A percentile compares a stretch with the other conserved stretches of the same genome.
These are phyloP conservation scores for Gymnosoma rotundatum DNA, from an alignment of 2,888 invertebrate species.

Conservation along the genomic window DNA sequence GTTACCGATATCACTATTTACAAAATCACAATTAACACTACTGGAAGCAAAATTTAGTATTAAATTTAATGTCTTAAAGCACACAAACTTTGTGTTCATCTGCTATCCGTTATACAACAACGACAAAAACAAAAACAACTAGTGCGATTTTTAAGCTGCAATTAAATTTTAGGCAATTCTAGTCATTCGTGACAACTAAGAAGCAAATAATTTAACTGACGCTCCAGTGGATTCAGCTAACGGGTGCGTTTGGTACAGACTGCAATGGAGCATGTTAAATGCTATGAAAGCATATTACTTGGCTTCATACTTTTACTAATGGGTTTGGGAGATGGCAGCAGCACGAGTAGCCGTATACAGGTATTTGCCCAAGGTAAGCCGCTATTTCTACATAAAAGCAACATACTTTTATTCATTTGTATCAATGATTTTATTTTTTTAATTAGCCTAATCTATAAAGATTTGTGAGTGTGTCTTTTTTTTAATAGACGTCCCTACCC, in stretches of 20 bases:
- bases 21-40: conserved; percentile 63
- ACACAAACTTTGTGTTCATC: conserved; percentile 10
- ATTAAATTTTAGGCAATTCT: background rate
- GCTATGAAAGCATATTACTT: conserved; percentile 74
- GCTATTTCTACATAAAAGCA: conserved; percentile 2
- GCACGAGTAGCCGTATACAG: conserved; percentile 67
- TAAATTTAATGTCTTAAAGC: conserved; percentile 41
- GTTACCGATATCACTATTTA: conserved; percentile 67
- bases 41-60: conserved; percentile 47
- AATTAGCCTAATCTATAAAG: background rate
- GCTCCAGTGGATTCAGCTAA: conserved; percentile 67
- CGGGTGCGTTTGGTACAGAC: conserved; percentile 67
- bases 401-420: conserved; percentile 24
- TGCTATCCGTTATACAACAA: conserved; percentile 30
- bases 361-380: conserved; percentile 77
- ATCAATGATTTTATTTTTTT: background rate
- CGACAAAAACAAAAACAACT: conserved; percentile 18
- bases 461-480: background rate
- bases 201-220: conserved; percentile 50
- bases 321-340: conserved; percentile 65
- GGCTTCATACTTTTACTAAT: conserved; percentile 73
- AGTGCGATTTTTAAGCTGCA: conserved; percentile 35
- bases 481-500: background rate
- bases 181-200: conserved; percentile 25
- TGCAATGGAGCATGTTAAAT: conserved; percentile 74